Evolutionary conservation across 2,113 vertebrate genomes (phyloP).

Genomic region (Camelus bactrianus): DNA sequence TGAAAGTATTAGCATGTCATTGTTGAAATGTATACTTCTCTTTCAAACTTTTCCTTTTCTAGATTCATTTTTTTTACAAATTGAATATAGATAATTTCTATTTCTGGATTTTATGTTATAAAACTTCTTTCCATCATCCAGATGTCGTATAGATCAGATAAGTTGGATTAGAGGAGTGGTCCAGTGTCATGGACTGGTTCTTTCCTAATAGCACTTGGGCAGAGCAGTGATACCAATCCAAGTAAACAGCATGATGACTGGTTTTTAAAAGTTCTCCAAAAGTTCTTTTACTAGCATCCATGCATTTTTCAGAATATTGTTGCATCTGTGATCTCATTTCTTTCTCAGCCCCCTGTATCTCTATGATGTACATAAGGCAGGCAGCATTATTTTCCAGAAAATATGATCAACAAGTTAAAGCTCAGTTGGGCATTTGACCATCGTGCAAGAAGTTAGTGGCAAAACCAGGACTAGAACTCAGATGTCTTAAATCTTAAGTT

Average conservation of each 20-base stretch:
- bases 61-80: conserved; percentile 12
- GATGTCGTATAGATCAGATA: background rate
- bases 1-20: conserved; percentile 11
- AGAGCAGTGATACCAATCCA: background rate
- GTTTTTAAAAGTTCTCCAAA: background rate
- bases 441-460: background rate
- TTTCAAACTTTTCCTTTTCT: background rate
- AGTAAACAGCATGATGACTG: background rate
- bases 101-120: background rate
- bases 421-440: conserved; percentile 10
- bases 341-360: background rate
- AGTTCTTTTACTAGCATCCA: background rate
- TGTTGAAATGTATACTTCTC: conserved; percentile 32
- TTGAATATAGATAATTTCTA: background rate
- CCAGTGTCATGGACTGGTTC: background rate
- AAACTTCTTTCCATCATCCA: background rate
- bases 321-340: background rate
- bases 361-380: background rate
- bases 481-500: conserved; percentile 23
- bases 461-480: background rate
- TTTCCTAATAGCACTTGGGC: background rate
- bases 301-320: conserved; percentile 3
- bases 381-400: conserved; percentile 33
- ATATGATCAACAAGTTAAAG: background rate
- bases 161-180: background rate